These are phyloP conservation scores for Halictus ligatus DNA, from an alignment of 2,888 invertebrate genomes.

Conservation along the genomic window DNA sequence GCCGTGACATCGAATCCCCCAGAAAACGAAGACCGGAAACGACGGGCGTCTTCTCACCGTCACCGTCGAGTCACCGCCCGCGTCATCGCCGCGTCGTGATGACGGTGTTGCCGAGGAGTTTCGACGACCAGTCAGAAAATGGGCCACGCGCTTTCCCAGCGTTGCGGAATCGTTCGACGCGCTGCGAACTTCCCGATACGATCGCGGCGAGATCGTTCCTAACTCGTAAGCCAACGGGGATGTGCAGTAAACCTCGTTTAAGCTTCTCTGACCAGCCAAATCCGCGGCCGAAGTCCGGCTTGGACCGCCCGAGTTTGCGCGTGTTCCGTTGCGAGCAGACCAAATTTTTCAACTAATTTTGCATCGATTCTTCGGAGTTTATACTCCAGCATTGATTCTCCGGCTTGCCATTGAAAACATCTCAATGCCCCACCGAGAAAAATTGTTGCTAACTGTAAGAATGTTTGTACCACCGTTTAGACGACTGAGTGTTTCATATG, in stretches of 20 bases:
- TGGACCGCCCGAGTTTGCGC: constrained; percentile 15
- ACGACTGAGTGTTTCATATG: too few species aligned
- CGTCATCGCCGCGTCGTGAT: neutral
- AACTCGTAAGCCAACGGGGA: constrained; percentile 18
- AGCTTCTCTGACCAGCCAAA: constrained; percentile 40
- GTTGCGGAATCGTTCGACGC: neutral
- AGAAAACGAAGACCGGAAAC: neutral
- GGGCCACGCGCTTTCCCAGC: neutral
- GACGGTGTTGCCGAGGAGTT: neutral
- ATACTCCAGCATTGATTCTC: too few species aligned
- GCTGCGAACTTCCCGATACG: constrained; percentile 3
- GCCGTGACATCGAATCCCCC: neutral
- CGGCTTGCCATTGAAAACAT: too few species aligned
- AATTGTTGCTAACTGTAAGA: too few species aligned
- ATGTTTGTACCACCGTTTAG: too few species aligned
- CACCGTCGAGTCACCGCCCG: neutral
- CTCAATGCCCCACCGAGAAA: too few species aligned
- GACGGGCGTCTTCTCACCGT: neutral
- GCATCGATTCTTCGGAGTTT: too few species aligned
- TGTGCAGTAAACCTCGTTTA: constrained; percentile 40
- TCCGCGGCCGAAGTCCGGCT: constrained; percentile 32
- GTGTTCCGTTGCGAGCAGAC: neutral
- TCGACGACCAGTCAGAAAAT: neutral
- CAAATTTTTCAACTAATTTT: neutral
- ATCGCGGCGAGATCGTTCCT: constrained; percentile 8